phyloP scores from a whole-genome alignment of 1,140 invertebrate genomes.

The Babylonia areolata region DNA sequence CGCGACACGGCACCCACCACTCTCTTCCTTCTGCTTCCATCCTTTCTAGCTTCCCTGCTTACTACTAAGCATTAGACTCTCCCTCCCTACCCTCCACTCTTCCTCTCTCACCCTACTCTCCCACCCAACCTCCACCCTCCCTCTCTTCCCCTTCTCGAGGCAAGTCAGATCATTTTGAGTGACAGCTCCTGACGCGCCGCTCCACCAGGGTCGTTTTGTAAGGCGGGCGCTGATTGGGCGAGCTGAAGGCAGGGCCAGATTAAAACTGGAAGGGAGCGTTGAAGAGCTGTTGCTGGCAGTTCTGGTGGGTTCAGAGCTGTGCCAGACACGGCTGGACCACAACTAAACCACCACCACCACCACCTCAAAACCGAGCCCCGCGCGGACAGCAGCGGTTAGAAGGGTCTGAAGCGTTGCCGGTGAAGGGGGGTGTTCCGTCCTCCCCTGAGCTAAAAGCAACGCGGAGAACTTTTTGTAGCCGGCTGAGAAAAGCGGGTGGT shows the following conservation, averaged over 20 bases:
- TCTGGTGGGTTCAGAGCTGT: slow-evolving; percentile 26
- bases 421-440: not conserved
- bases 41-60: too few relatives aligned
- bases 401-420: not conserved
- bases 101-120: not conserved
- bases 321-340: not conserved
- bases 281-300: slow-evolving; percentile 27
- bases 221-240: slow-evolving; percentile 13
- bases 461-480: too few relatives aligned
- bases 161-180: not conserved
- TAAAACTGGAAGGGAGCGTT: slow-evolving; percentile 20
- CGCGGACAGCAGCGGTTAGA: not conserved
- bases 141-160: not conserved
- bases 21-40: not conserved
- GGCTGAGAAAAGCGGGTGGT: not conserved
- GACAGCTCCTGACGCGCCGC: not conserved
- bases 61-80: too few relatives aligned
- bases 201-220: not conserved
- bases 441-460: too few relatives aligned
- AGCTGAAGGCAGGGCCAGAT: not conserved
- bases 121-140: too few relatives aligned
- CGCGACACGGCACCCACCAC: not conserved
- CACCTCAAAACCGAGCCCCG: not conserved
- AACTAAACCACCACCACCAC: not conserved
- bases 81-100: too few relatives aligned